These are phyloP conservation scores for Melanotaenia duboulayi DNA, from an alignment of 2,113 vertebrate species.

Conservation along the genomic window DNA sequence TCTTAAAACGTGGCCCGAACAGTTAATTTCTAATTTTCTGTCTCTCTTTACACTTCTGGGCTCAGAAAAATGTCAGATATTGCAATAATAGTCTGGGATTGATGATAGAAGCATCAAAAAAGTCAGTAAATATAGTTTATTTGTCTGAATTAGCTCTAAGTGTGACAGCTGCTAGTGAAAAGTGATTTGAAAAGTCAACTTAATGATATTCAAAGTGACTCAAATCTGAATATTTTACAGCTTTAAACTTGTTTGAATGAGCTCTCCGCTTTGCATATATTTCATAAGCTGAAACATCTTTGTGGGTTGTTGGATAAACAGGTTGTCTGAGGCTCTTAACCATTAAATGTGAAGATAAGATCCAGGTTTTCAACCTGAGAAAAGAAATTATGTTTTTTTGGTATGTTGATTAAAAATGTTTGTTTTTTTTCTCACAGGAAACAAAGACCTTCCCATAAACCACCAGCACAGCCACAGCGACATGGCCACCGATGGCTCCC, in stretches of 20 bases:
- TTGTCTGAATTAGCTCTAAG: too few relatives aligned
- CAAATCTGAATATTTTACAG: background rate
- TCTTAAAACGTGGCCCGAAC: too few relatives aligned
- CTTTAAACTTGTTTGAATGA: background rate
- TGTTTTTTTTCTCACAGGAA: slow-evolving; percentile 42
- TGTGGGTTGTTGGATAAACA: slow-evolving; percentile 4
- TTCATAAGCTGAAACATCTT: background rate
- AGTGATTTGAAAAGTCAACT: too few relatives aligned
- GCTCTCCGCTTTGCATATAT: background rate
- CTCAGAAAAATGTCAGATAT: too few relatives aligned
- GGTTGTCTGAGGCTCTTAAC: slow-evolving; percentile 8
- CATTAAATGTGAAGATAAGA: background rate
- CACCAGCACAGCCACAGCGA: slow-evolving; percentile 65
- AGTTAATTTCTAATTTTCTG: too few relatives aligned
- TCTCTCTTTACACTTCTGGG: too few relatives aligned
- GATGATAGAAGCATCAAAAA: too few relatives aligned
- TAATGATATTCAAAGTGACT: background rate
- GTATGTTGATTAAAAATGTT: background rate
- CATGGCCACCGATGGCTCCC: slow-evolving; percentile 24
- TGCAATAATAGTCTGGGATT: too few relatives aligned
- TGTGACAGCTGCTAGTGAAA: too few relatives aligned
- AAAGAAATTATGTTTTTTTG: background rate
- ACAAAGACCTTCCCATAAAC: slow-evolving; percentile 37
- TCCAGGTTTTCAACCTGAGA: background rate
- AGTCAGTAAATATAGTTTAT: too few relatives aligned